Percentiles rank a stretch among this genome's conserved stretches.
Conservation (phyloP, 2,113 vertebrate species). For the Malurus alboscapulatus region DNA sequence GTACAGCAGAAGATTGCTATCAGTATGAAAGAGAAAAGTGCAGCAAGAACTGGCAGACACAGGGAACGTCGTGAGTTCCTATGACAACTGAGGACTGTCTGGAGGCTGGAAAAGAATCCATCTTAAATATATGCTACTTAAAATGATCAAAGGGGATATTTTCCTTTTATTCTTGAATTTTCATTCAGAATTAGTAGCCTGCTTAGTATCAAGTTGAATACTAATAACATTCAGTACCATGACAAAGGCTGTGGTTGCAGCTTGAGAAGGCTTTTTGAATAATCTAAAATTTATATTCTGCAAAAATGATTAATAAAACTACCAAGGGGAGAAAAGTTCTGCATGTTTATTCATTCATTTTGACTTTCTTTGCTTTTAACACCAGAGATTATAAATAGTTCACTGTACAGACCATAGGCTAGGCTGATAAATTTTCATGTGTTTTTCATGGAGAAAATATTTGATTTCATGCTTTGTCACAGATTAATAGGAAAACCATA, state of each 20-base stretch:
- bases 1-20: not conserved
- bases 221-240: not conserved
- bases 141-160: constrained; percentile 16
- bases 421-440: constrained; percentile 29
- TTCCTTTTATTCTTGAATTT: constrained; percentile 26
- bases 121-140: not conserved
- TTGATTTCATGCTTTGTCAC: constrained; percentile 25
- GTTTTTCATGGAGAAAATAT: constrained; percentile 25
- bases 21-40: not conserved
- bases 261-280: not conserved
- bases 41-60: not conserved
- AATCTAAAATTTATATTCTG: not conserved
- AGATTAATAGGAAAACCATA: not conserved
- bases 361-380: not conserved
- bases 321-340: not conserved
- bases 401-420: not conserved
- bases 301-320: constrained; percentile 22
- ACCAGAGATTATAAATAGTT: not conserved
- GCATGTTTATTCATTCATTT: constrained; percentile 37
- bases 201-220: not conserved
- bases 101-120: not conserved
- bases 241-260: not conserved
- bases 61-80: not conserved
- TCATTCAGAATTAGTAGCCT: not conserved
- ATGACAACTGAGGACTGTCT: not conserved